Base-by-base conservation (phyloP, 1,140 invertebrate species). In the Aphelenchoides fujianensis region DNA sequence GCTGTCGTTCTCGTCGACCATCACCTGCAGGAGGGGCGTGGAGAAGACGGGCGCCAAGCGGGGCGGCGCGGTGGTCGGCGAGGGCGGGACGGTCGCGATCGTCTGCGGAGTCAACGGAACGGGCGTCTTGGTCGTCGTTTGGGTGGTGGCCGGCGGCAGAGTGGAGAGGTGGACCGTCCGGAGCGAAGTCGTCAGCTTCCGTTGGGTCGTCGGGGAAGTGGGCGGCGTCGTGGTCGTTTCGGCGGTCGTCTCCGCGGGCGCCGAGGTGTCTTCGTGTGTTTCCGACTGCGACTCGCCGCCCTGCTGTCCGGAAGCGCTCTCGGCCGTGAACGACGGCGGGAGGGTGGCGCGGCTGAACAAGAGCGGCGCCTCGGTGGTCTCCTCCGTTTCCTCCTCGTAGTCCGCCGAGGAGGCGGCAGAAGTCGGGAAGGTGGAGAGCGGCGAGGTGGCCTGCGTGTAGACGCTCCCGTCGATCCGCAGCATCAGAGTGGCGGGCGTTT, bases 1-100 rank as follows among this genome's bases (percentile, higher is more conserved):
- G n/a, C 66, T 74, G 23, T 77, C 72, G 68, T 83, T 84, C 67
- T 82, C 80, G 52, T 83, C 74, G 23, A 84, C 75, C 53, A 74
- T 68, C 19, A 82, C 75, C 41, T 68, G 72, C 16, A 82, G 71
- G 12, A 36, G 35, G 28, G 82, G 59, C 19, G 80, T 69, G 19
- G 67, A 54, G 67, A 82, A 82, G 28, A 82, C 70, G 16, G 80
- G 80, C 3, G 80, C 82, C 30, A 82, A 70, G 53, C 61, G 63
- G 31, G 28, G 66, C 27, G 16, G 16, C 12, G 67, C 19, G 12
- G 37, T 71, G 9, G 41, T 32, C 23, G 41, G 12, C 12, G 12
- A 12, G 41, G 23, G 12, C 34, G 55, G 55, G n/a, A n/a, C n/a
- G n/a, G n/a, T n/a, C n/a, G n/a, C n/a, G 34, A 19, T 19, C 7